These are phyloP conservation scores for Monochamus alternatus DNA, from an alignment of 2,888 invertebrate genomes.

Conservation along the genomic window DNA sequence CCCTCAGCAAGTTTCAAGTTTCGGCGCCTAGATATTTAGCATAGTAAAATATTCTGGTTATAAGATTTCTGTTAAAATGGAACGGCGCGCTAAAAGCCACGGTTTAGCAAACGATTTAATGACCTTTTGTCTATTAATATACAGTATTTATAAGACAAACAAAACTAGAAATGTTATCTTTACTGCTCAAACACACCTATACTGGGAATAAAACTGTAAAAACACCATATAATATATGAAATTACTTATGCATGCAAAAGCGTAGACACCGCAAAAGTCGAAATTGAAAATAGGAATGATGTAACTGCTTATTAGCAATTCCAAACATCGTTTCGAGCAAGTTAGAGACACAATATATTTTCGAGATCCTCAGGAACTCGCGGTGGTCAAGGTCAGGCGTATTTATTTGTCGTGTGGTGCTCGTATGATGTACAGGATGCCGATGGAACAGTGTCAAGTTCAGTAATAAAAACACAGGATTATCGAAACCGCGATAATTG, in stretches of 20 bases:
- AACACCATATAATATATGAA: slow-evolving; percentile 49
- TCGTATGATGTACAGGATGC: slow-evolving; percentile 4
- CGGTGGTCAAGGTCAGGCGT: slow-evolving; percentile 3
- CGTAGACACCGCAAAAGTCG: slow-evolving; percentile 51
- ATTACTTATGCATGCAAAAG: slow-evolving; percentile 58
- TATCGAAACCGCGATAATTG: too few relatives aligned
- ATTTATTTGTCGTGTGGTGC: background rate
- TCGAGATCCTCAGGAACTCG: slow-evolving; percentile 27
- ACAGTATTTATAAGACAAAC: slow-evolving; percentile 15
- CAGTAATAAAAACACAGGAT: background rate
- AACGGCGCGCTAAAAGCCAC: too few relatives aligned
- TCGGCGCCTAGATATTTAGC: too few relatives aligned
- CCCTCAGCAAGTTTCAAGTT: too few relatives aligned
- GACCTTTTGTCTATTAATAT: slow-evolving; percentile 24
- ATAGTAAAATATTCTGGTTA: too few relatives aligned
- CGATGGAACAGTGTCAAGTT: slow-evolving; percentile 3
- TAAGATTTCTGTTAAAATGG: too few relatives aligned
- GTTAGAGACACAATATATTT: slow-evolving; percentile 30
- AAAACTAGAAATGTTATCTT: slow-evolving; percentile 32
- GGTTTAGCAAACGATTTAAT: background rate
- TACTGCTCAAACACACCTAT: slow-evolving; percentile 47
- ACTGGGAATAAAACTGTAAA: slow-evolving; percentile 49
- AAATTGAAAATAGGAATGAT: slow-evolving; percentile 60
- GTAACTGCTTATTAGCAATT: slow-evolving; percentile 60
- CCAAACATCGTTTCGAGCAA: slow-evolving; percentile 48